phyloP scores from a whole-genome alignment of 2,888 invertebrate genomes.

The Keiferia lycopersicella region DNA sequence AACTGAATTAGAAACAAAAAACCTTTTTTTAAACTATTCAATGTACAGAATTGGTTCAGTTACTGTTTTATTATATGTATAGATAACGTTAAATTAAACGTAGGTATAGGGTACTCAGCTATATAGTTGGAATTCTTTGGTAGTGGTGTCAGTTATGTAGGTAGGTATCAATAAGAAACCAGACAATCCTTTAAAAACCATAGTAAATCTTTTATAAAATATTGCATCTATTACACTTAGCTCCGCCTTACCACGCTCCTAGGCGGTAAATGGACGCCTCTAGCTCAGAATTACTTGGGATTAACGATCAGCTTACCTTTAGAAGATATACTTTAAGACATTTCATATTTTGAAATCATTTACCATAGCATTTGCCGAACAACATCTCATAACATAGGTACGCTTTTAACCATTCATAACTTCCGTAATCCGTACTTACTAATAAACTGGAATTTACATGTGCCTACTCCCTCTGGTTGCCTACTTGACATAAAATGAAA shows the following conservation, averaged over 20 bases:
- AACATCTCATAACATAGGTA: neutral
- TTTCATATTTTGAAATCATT: slow-evolving; percentile 8
- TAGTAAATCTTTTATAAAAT: neutral
- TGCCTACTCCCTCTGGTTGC: neutral
- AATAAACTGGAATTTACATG: neutral
- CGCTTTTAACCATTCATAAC: too few relatives aligned
- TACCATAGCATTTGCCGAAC: neutral
- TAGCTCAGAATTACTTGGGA: slow-evolving; percentile 61
- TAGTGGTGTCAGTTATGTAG: too few relatives aligned
- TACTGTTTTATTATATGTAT: too few relatives aligned
- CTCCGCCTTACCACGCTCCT: slow-evolving; percentile 1
- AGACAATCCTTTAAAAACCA: neutral
- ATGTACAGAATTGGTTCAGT: too few relatives aligned
- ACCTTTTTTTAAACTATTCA: too few relatives aligned
- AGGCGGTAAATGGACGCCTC: slow-evolving; percentile 56
- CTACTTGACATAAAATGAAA: too few relatives aligned
- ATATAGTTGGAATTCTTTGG: too few relatives aligned
- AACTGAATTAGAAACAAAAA: too few relatives aligned
- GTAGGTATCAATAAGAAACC: neutral
- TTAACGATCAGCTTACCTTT: slow-evolving; percentile 61
- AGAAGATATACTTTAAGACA: slow-evolving; percentile 51
- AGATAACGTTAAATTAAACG: too few relatives aligned
- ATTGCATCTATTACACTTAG: slow-evolving; percentile 2
- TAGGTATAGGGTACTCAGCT: too few relatives aligned
- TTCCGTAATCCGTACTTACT: too few relatives aligned